Conservation (phyloP, 2,797 vertebrate species). For the Halcyon chelicuti region DNA sequence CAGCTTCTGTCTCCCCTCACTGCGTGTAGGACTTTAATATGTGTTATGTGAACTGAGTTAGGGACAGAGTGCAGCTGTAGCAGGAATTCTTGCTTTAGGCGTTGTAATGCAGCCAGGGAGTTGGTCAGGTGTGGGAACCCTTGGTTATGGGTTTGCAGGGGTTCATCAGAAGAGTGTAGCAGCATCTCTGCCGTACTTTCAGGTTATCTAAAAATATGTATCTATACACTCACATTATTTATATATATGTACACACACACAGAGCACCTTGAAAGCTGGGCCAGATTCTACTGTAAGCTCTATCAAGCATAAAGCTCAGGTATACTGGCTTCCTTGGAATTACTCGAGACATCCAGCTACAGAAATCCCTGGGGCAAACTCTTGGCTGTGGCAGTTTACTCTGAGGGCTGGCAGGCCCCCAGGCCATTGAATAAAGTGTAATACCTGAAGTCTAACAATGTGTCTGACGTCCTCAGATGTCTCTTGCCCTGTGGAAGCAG, state of each 20-base stretch:
- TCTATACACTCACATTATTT: too few species aligned
- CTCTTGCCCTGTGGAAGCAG: neutral
- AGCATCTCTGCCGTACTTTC: neutral
- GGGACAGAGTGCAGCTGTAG: neutral
- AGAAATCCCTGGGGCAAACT: neutral
- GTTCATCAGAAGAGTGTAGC: neutral
- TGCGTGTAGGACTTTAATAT: neutral
- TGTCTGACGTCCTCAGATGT: neutral
- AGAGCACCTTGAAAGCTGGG: neutral
- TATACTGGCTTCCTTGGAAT: neutral
- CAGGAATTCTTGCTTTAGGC: neutral
- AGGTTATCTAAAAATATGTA: neutral
- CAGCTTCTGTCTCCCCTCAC: neutral
- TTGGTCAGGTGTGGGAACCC: neutral
- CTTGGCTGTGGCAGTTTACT: neutral
- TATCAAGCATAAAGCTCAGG: neutral
- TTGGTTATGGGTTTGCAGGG: neutral
- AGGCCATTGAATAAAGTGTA: neutral
- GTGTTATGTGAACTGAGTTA: neutral
- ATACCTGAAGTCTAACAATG: neutral
- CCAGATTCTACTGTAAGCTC: neutral
- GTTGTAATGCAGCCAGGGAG: neutral
- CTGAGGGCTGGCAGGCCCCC: neutral
- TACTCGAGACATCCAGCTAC: neutral
- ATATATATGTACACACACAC: too few species aligned